Evolutionary conservation across 1,140 invertebrate species (phyloP).

Genomic region (Aplysia californica): DNA sequence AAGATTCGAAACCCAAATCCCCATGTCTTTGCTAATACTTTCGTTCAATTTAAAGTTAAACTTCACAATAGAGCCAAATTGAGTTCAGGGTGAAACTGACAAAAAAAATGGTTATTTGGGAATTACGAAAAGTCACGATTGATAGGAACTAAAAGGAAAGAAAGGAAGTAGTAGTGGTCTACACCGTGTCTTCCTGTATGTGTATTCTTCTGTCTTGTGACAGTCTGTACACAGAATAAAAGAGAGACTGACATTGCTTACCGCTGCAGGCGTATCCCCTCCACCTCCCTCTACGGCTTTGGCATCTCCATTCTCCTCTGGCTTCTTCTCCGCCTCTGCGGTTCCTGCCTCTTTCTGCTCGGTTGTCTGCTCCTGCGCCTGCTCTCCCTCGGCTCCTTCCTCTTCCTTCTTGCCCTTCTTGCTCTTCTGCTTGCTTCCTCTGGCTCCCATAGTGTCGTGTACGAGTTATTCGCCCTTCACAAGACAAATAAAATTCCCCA

Average conservation of each 20-base stretch:
- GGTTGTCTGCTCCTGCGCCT: neutral
- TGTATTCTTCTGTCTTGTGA: too few species aligned
- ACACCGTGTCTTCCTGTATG: neutral
- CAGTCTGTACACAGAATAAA: neutral
- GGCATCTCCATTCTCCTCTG: neutral
- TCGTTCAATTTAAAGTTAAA: too few species aligned
- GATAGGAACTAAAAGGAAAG: neutral
- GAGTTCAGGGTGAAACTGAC: too few species aligned
- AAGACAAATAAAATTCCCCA: too few species aligned
- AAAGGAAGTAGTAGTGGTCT: neutral
- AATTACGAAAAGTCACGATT: neutral
- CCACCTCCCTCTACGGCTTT: neutral
- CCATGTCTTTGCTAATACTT: too few species aligned
- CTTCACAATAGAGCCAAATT: too few species aligned
- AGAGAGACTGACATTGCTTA: neutral
- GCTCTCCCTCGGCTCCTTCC: constrained; percentile 24
- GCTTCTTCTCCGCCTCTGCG: neutral
- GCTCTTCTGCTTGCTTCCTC: constrained; percentile 38
- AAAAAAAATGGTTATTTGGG: too few species aligned
- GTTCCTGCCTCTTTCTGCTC: neutral
- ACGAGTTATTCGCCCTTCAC: too few species aligned
- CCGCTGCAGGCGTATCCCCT: too few species aligned
- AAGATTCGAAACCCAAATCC: too few species aligned
- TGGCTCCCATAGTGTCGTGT: constrained; percentile 36
- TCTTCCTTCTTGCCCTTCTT: constrained; percentile 33